Evolutionary conservation across 92 coral and sea anemone genomes (phyloP).

Genomic region (Epizoanthus ramosus): DNA sequence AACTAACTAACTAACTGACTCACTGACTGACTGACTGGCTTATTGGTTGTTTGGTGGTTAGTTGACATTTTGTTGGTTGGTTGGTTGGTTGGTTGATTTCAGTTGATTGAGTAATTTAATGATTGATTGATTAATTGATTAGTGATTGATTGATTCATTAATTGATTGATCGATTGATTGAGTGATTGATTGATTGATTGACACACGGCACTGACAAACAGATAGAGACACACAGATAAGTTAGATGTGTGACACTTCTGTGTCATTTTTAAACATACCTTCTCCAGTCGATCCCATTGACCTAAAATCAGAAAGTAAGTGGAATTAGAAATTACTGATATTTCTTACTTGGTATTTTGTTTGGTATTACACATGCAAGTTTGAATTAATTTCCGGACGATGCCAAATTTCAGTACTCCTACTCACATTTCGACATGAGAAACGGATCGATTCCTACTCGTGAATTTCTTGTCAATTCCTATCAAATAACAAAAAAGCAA

Average conservation of each 20-base stretch:
- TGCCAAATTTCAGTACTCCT: neutral
- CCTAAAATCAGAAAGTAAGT: constrained; percentile 49
- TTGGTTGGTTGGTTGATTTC: too few species aligned
- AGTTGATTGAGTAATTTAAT: too few species aligned
- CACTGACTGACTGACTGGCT: too few species aligned
- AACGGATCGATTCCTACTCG: constrained; percentile 95
- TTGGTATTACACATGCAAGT: neutral
- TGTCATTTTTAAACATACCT: constrained; percentile 52
- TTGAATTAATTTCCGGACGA: too few species aligned
- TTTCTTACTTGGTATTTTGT: neutral
- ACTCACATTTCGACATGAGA: constrained; percentile 88
- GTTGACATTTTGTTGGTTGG: too few species aligned
- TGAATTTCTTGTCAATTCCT: constrained; percentile 75
- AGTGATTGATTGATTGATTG: too few species aligned
- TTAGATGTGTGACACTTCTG: neutral
- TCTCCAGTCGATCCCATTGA: constrained; percentile 74
- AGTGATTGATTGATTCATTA: too few species aligned
- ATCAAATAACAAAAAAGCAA: neutral
- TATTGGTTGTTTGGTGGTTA: too few species aligned
- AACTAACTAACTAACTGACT: too few species aligned
- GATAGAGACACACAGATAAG: neutral
- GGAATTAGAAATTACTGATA: neutral
- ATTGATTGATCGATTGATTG: too few species aligned
- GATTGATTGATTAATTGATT: too few species aligned
- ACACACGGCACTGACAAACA: neutral